phyloP scores from a whole-genome alignment of 2,797 vertebrate species.

The Synaphobranchus kaupii region DNA sequence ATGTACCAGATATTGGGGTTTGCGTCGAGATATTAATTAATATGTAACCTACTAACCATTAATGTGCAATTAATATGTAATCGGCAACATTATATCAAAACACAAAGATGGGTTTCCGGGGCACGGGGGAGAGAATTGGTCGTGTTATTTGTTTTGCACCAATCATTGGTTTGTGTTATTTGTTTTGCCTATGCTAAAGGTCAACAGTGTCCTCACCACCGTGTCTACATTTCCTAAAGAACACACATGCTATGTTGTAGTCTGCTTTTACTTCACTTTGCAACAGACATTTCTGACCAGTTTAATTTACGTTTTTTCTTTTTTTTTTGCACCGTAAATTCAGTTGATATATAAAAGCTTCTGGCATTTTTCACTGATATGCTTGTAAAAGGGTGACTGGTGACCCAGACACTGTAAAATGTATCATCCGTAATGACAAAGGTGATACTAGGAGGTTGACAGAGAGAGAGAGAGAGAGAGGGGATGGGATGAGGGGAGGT shows the following conservation, averaged over 20 bases:
- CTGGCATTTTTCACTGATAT: not conserved
- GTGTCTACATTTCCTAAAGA: not conserved
- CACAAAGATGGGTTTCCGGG: too few relatives aligned
- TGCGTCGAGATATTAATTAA: too few relatives aligned
- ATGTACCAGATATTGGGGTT: too few relatives aligned
- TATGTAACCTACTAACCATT: too few relatives aligned
- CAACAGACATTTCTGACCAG: not conserved
- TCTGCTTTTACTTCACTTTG: not conserved
- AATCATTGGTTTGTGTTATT: too few relatives aligned
- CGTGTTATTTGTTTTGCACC: too few relatives aligned
- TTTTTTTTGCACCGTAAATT: not conserved
- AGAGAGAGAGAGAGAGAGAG: too few relatives aligned
- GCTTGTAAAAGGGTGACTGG: not conserved
- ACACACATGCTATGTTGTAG: not conserved
- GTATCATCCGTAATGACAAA: slow-evolving; percentile 2
- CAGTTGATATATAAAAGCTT: not conserved
- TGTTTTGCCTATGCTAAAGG: too few relatives aligned
- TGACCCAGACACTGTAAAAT: slow-evolving; percentile 11
- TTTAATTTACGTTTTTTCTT: not conserved
- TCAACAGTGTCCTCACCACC: not conserved
- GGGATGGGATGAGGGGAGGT: not conserved
- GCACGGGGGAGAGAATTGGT: too few relatives aligned
- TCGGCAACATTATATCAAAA: too few relatives aligned
- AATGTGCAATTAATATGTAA: too few relatives aligned
- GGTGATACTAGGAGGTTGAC: not conserved